Conservation (phyloP, 2,113 vertebrate genomes). For the Perca schrenkii region DNA sequence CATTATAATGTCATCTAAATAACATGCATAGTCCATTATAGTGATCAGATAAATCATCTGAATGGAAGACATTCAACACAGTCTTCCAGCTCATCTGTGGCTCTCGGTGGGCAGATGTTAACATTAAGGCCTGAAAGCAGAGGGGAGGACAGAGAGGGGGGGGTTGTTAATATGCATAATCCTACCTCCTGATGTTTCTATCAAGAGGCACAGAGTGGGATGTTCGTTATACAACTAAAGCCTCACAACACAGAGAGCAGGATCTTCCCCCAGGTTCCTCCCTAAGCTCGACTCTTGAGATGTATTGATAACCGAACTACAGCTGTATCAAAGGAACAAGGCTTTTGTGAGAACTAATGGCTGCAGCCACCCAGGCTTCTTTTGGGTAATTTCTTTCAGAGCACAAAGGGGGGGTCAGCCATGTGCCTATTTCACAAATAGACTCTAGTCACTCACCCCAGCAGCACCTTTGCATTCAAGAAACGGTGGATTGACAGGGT, state of each 20-base stretch:
- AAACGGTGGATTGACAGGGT: background rate
- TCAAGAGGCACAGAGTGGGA: constrained; percentile 75
- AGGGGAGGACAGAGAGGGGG: constrained; percentile 65
- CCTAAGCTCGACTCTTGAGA: constrained; percentile 71
- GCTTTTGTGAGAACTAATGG: constrained; percentile 69
- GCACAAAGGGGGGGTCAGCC: constrained; percentile 41
- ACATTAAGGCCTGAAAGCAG: constrained; percentile 73
- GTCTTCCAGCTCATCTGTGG: constrained; percentile 56
- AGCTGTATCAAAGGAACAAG: constrained; percentile 74
- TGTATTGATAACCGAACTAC: constrained; percentile 62
- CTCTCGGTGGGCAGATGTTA: constrained; percentile 72
- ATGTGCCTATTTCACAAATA: constrained; percentile 44
- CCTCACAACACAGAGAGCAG: constrained; percentile 67
- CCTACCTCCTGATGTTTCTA: constrained; percentile 80
- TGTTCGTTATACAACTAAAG: constrained; percentile 73
- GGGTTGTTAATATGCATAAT: constrained; percentile 81
- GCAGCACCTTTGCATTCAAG: constrained; percentile 35
- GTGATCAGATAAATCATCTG: constrained; percentile 70
- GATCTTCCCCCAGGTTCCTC: constrained; percentile 70
- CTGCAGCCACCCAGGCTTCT: constrained; percentile 57
- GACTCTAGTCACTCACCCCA: constrained; percentile 32
- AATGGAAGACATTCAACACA: constrained; percentile 71
- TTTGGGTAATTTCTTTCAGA: constrained; percentile 59
- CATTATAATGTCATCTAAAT: constrained; percentile 74
- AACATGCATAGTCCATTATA: constrained; percentile 71